Base-by-base conservation (phyloP, 2,797 vertebrate species). In the Chiroxiphia lanceolata region DNA sequence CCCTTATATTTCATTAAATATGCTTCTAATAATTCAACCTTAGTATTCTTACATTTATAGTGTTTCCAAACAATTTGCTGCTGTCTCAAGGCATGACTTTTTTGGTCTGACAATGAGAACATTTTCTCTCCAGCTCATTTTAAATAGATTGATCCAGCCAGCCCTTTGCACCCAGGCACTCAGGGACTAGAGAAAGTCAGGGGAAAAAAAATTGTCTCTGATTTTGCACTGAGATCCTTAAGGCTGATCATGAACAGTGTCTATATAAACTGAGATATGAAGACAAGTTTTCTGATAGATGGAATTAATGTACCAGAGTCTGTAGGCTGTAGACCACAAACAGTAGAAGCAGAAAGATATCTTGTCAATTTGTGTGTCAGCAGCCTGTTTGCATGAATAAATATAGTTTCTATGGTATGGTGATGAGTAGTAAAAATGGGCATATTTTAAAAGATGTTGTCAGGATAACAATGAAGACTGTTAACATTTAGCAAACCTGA, bases 341-440 rank as follows among this genome's bases (percentile, higher is more conserved):
- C 13, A 86, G 69, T 23, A 54, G 53, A 87, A 90, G 36, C 44
- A 86, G 42, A 69, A 77, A 65, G 69, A 61, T 68, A 59, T 4
- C 61, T 67, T 93, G 54, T 90, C 79, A 82, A 10, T 59, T 83
- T 92, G 87, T 92, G 71, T 87, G 87, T 78, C 81, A 94, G 83
- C 86, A 92, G 63, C 42, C 75, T 80, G 65, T 59, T 63, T 87
- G 47, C 38, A 34, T 69, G 67, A 34, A 34, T 63, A 91, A 79
- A 42, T 86, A 42, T 22, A 54, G 67, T 85, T 95, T 72, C 63
- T 75, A 0, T 69, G 50, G 38, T 57, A 79, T n/a, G 26, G n/a
- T 61, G 54, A 81, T 75, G n/a, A 78, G 63, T 72, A 81, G 65
- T 69, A 81, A 81, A 89, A 50, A 69, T 33, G 40, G 59, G 21